Evolutionary conservation across 2,888 invertebrate species (phyloP).

Genomic region (Drosophila paramelanica): DNA sequence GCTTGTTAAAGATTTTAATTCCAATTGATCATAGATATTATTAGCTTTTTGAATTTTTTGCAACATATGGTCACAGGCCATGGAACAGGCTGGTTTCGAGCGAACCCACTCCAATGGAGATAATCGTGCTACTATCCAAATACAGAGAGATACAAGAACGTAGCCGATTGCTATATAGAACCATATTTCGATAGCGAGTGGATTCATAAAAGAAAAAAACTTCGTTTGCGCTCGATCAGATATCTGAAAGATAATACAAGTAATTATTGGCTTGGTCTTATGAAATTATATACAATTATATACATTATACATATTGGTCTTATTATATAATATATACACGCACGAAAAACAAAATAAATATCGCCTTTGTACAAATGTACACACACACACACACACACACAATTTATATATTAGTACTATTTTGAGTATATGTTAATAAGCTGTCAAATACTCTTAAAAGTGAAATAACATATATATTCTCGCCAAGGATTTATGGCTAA

Average conservation of each 20-base stretch:
- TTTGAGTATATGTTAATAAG: background rate
- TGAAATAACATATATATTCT: too few species aligned
- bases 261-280: background rate
- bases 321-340: too few species aligned
- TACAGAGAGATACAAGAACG: conserved; percentile 90
- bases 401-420: conserved; percentile 5
- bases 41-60: conserved; percentile 56
- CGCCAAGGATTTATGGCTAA: too few species aligned
- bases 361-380: conserved; percentile 37
- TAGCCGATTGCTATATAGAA: conserved; percentile 92
- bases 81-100: conserved; percentile 86
- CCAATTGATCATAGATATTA: conserved; percentile 43
- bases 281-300: too few species aligned
- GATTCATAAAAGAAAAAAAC: conserved; percentile 94
- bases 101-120: conserved; percentile 93
- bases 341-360: conserved; percentile 51
- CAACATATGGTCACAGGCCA: conserved; percentile 84
- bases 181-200: conserved; percentile 94
- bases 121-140: conserved; percentile 94
- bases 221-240: conserved; percentile 89
- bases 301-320: too few species aligned
- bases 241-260: conserved; percentile 75
- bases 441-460: too few species aligned
- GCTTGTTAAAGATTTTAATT: conserved; percentile 30
- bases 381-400: too few species aligned